phyloP scores from a whole-genome alignment of 2,888 invertebrate genomes.

The Standfussiana lucernea region DNA sequence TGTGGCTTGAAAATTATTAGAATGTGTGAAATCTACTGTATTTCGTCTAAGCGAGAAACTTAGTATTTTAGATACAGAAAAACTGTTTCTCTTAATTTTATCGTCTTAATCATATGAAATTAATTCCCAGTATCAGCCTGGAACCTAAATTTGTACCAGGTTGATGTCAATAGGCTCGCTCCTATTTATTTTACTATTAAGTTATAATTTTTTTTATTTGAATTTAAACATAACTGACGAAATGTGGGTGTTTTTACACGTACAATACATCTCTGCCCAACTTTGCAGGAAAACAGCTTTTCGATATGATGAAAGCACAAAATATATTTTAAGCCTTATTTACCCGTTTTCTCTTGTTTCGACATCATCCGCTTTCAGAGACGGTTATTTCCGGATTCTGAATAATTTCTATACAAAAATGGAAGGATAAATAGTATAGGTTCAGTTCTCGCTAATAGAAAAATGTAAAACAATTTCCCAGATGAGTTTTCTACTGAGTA shows the following conservation, averaged over 20 bases:
- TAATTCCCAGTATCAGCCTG: no score
- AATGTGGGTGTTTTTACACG: not conserved
- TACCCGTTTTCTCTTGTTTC: not conserved
- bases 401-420: not conserved
- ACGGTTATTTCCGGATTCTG: constrained; percentile 8
- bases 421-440: not conserved
- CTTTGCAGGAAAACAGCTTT: not conserved
- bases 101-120: no score
- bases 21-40: not conserved
- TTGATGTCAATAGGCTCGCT: not conserved
- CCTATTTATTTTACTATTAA: not conserved
- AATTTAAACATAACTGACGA: not conserved
- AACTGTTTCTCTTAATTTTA: not conserved
- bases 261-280: not conserved
- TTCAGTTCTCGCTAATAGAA: not conserved
- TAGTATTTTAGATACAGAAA: not conserved
- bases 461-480: not conserved
- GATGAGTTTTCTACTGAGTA: not conserved
- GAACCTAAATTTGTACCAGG: not conserved
- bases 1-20: not conserved
- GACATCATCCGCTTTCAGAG: not conserved
- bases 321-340: not conserved
- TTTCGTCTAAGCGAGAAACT: not conserved
- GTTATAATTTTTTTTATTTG: no score
- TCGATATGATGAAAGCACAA: not conserved